A percentile compares a stretch with the other conserved stretches of the same genome.
Evolutionary conservation across 2,888 invertebrate genomes (phyloP).

Genomic region (Orthosia cruda): DNA sequence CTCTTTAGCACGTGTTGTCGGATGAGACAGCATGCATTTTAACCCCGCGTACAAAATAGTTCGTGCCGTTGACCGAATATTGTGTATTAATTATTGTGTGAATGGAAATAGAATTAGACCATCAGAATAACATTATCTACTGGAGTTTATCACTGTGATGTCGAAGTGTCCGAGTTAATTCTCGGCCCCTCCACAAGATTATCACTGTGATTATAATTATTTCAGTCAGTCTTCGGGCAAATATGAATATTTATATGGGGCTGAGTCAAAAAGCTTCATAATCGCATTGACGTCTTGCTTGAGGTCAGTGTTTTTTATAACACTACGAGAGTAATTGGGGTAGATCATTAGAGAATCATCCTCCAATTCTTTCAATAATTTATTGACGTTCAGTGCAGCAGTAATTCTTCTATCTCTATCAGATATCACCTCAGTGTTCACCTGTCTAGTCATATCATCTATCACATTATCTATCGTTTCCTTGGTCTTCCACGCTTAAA

Average conservation of each 20-base stretch:
- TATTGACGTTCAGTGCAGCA: no score
- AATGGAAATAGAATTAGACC: not conserved
- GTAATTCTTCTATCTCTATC: not conserved
- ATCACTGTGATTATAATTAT: not conserved
- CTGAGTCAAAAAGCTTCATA: not conserved
- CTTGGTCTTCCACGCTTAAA: not conserved
- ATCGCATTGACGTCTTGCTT: no score
- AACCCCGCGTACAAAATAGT: no score
- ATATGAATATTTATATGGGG: not conserved
- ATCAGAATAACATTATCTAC: not conserved
- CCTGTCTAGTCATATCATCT: not conserved
- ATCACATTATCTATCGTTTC: not conserved
- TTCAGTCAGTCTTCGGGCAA: not conserved
- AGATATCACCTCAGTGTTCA: not conserved
- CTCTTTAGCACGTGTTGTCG: no score
- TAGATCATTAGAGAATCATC: not conserved
- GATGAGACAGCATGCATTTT: no score
- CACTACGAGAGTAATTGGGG: no score
- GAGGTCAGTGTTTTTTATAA: no score
- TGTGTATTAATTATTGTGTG: not conserved
- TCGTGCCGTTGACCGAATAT: no score
- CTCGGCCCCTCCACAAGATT: no score
- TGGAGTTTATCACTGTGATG: not conserved
- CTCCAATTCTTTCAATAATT: no score
- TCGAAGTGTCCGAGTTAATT: no score